Percentiles rank a stretch among this genome's conserved stretches.
phyloP scores from a whole-genome alignment of 1,140 invertebrate genomes.

The Paraescarpia echinospica region DNA sequence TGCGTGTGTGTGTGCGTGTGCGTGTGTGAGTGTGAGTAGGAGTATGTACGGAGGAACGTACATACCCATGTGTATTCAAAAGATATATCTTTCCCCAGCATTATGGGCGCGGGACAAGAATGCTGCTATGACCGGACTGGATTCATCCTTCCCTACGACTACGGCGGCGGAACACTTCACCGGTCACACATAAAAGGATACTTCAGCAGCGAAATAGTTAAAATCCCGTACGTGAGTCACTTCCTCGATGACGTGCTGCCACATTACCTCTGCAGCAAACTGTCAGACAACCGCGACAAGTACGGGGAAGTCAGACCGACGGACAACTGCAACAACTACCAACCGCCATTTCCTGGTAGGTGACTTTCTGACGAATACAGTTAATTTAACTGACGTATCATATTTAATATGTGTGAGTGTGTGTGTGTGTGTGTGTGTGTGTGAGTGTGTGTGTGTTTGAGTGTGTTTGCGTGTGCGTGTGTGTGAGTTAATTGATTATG shows the following conservation, averaged over 20 bases:
- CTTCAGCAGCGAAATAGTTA: not conserved
- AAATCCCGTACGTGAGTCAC: not conserved
- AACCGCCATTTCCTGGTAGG: not conserved
- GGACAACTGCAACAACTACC: not conserved
- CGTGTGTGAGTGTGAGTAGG: not conserved
- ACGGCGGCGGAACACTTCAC: not conserved
- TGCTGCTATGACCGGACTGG: not conserved
- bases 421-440: too few relatives aligned
- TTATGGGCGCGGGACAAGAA: not conserved
- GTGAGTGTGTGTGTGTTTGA: too few relatives aligned
- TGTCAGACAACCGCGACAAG: not conserved
- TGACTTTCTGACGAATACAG: not conserved
- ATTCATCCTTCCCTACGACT: not conserved
- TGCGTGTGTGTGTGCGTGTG: not conserved
- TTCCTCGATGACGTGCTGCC: not conserved
- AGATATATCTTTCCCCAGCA: not conserved
- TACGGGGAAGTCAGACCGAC: not conserved
- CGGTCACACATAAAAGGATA: not conserved
- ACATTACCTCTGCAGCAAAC: not conserved
- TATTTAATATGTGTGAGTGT: too few relatives aligned
- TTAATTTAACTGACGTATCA: too few relatives aligned
- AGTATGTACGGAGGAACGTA: too few relatives aligned
- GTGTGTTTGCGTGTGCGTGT: too few relatives aligned
- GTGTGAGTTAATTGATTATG: too few relatives aligned
- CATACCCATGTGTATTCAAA: not conserved